Evolutionary conservation across 2,888 invertebrate species (phyloP).

Genomic region (Hipparchia semele): DNA sequence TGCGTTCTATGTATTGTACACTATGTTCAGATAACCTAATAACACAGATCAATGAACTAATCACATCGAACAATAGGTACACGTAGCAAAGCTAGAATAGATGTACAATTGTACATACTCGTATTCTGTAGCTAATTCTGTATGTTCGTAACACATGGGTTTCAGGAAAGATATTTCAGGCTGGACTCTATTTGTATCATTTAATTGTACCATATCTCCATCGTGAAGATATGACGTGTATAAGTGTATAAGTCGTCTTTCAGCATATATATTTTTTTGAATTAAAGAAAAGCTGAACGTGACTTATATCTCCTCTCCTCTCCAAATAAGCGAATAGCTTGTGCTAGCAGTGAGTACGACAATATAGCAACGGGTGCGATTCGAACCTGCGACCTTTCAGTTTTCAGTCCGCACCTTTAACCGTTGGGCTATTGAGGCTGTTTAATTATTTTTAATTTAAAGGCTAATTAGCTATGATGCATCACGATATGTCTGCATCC

Average conservation of each 20-base stretch:
- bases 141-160: no score
- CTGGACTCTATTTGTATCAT: background rate
- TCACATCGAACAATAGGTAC: slow-evolving; percentile 20
- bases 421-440: no score
- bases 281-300: no score
- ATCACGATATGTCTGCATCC: no score
- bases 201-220: background rate
- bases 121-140: background rate
- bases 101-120: slow-evolving; percentile 2
- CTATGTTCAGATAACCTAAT: slow-evolving; percentile 34
- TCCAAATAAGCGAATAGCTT: no score
- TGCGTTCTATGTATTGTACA: slow-evolving; percentile 1
- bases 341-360: no score
- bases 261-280: background rate
- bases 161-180: background rate
- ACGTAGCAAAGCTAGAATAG: slow-evolving; percentile 9
- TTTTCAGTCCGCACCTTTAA: no score
- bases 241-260: background rate
- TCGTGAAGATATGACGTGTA: background rate
- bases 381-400: no score
- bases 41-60: slow-evolving; percentile 37
- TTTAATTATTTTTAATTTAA: background rate
- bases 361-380: no score
- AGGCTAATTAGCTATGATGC: no score
- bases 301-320: no score